Base-by-base conservation (phyloP, 2,113 vertebrate genomes). In the Lepidothrix coronata region DNA sequence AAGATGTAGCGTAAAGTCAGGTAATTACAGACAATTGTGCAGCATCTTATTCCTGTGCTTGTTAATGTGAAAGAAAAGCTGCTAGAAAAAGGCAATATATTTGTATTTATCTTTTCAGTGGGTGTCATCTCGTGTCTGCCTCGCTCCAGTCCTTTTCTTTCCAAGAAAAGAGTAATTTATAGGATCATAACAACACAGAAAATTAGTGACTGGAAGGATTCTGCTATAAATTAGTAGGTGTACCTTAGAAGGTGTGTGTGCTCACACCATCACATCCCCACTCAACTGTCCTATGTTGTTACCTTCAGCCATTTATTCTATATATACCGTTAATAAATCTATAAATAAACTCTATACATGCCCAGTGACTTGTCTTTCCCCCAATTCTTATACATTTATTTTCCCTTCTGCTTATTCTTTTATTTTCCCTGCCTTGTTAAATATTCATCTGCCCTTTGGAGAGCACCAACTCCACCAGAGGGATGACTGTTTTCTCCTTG, bases 11-110 rank as follows among this genome's bases (percentile, higher is more conserved):
- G 0, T 63, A 77, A 70, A 85, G 11, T 33, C 16, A 22, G 1
- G 33, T 63, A 94, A 96, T 90, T 95, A 51, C 67, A 66, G 78
- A 52, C 28, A 88, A 74, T 94, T 91, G 77, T 83, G 35, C 11
- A 67, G 35, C 3, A 1, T 62, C 70, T 75, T 75, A 43, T 72
- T 84, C 54, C 25, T 46, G 62, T 65, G 31, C 63, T 95, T 94
- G 80, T 88, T 73, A 93, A 43, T 46, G 35, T 43, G 81, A 94
- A 93, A 91, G 39, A 90, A 91, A 88, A 93, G 46, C 71, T 35
- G 6, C 59, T 54, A 44, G 43, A 12, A 74, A 71, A 88, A 76
- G 27, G 23, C 46, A 81, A 76, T 81, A 67, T 93, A 67, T 96
- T 92, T 95, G 57, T 89, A 61, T 92, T 91, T 89, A 19, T 65